Base-by-base conservation (phyloP, 2,113 vertebrate genomes). In the Aviceda subcristata region DNA sequence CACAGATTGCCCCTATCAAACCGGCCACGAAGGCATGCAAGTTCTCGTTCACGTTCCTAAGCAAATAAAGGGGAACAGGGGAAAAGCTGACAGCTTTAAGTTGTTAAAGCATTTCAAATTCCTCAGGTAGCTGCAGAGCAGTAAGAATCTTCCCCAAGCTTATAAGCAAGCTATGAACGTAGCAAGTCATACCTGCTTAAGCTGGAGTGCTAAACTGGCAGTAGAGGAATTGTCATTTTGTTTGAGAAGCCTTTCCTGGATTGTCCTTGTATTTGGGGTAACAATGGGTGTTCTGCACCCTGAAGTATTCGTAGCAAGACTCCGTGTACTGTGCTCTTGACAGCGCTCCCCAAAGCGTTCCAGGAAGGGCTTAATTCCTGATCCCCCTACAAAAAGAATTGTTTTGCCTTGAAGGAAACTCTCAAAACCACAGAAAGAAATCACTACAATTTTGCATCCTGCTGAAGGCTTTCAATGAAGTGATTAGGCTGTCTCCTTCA, bases 41-140 rank as follows among this genome's bases (percentile, higher is more conserved):
- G 98, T 84, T 99, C 99, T 68, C 97, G 97, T 85, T 99, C 99
- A 41, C 99, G 99, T 89, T 99, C 99, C 99, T 99, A 92, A 88
- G 87, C 10, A 39, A 48, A 64, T 5, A 39, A 66, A 92, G 15
- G 27, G 81, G 74, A 72, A 72, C 1, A 3, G 38, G 15, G 43
- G 22, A 75, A 92, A 74, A 82, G 34, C 7, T n/a, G 26, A 82
- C 23, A 55, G 56, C 22, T 68, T 92, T 74, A 77, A 63, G 36
- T 30, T 11, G 9, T 19, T 68, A 86, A 39, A 77, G 56, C 48
- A 46, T 3, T 60, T 80, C 56, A n/a, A 1, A 22, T 55, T 74
- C 15, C 50, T 89, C 66, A 43, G 7, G 22, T 1, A 80, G 18
- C 6, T 24, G 32, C 29, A 24, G 10, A 91, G 20, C 15, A 59